These are phyloP conservation scores for Artemia sinica DNA, from an alignment of 2,888 invertebrate species.

Conservation along the genomic window DNA sequence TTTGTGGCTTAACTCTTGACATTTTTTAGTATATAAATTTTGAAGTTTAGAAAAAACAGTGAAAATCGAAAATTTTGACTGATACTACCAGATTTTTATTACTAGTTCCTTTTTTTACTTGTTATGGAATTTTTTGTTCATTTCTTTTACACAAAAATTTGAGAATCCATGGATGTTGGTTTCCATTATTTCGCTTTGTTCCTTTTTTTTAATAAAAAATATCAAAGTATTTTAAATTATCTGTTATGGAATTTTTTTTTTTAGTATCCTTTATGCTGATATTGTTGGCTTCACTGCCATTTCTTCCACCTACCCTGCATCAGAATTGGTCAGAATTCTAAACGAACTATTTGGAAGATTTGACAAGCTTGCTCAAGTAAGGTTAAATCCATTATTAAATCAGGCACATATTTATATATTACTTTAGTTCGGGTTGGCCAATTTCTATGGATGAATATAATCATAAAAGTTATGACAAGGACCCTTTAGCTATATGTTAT, in stretches of 20 bases:
- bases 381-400: slow-evolving; percentile 19
- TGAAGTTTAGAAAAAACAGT: too few species aligned
- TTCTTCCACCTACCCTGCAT: slow-evolving; percentile 82
- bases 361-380: slow-evolving; percentile 54
- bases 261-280: slow-evolving; percentile 87
- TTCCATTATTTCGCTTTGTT: slow-evolving; percentile 13
- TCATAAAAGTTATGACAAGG: too few species aligned
- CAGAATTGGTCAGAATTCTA: slow-evolving; percentile 82
- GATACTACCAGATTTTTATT: not conserved
- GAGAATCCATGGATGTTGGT: not conserved
- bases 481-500: too few species aligned
- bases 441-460: too few species aligned
- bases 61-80: not conserved
- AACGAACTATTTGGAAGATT: slow-evolving; percentile 90
- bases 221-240: not conserved
- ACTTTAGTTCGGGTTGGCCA: too few species aligned
- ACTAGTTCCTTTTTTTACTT: not conserved
- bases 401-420: too few species aligned
- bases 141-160: not conserved
- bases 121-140: not conserved
- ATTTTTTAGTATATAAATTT: too few species aligned
- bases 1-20: too few species aligned
- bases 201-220: too few species aligned
- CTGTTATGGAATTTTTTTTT: slow-evolving; percentile 26
- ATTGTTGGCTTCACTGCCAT: slow-evolving; percentile 95